These are phyloP conservation scores for Callimico goeldii DNA, from an alignment of 2,797 vertebrate genomes.

Conservation along the genomic window DNA sequence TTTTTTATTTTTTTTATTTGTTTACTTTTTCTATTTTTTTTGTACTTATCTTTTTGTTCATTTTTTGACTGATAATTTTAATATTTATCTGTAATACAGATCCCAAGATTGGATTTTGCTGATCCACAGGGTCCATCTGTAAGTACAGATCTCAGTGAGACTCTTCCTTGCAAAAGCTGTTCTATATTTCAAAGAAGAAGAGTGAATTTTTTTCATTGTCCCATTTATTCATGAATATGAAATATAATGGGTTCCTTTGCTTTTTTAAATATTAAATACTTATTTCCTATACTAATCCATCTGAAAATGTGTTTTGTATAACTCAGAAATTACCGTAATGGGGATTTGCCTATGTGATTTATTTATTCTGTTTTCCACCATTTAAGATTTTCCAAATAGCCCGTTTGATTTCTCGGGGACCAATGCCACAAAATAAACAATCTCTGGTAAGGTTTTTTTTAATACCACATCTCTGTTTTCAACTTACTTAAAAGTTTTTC, in stretches of 20 bases:
- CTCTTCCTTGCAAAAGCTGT: neutral
- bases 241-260: neutral
- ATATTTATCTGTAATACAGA: slow-evolving; percentile 47
- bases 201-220: neutral
- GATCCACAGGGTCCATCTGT: slow-evolving; percentile 47
- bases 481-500: slow-evolving; percentile 29
- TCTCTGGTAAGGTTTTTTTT: slow-evolving; percentile 50
- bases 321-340: neutral
- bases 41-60: neutral
- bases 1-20: neutral
- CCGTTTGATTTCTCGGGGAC: slow-evolving; percentile 57
- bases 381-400: slow-evolving; percentile 58
- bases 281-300: slow-evolving; percentile 41
- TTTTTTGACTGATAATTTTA: slow-evolving; percentile 45
- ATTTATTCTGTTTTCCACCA: slow-evolving; percentile 39
- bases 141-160: slow-evolving; percentile 55
- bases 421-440: slow-evolving; percentile 53
- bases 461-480: neutral
- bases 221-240: neutral
- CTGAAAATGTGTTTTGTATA: neutral
- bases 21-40: neutral
- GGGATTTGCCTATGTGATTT: neutral
- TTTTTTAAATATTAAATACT: slow-evolving; percentile 12
- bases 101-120: slow-evolving; percentile 57
- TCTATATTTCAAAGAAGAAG: neutral